phyloP scores from a whole-genome alignment of 2,888 invertebrate species.

The Exephanes ischioxanthus region DNA sequence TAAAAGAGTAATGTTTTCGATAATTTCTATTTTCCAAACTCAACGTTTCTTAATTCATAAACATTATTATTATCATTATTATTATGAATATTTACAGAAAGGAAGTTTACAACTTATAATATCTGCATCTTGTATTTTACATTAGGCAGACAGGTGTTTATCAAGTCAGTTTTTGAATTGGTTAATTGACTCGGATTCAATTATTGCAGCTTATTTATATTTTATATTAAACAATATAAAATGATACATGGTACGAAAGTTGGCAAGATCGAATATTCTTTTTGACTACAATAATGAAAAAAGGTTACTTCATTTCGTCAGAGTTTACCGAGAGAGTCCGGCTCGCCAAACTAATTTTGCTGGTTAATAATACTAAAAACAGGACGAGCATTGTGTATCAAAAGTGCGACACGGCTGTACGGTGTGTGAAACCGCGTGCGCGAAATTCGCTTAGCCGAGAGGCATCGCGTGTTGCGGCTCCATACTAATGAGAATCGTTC shows the following conservation, averaged over 20 bases:
- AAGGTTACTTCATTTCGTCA: neutral
- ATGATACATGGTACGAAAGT: neutral
- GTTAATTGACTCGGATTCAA: too few species aligned
- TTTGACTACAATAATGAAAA: neutral
- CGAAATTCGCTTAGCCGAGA: slow-evolving; percentile 52
- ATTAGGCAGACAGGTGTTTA: too few species aligned
- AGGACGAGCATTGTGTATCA: neutral
- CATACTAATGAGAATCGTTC: slow-evolving; percentile 60
- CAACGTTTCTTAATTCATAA: too few species aligned
- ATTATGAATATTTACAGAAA: too few species aligned
- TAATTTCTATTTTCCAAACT: too few species aligned
- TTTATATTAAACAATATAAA: neutral
- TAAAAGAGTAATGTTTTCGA: too few species aligned
- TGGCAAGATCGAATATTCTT: slow-evolving; percentile 8
- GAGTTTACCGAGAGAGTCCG: neutral
- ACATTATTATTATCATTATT: too few species aligned
- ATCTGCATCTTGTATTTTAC: too few species aligned
- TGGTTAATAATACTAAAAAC: slow-evolving; percentile 42
- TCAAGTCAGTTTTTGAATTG: too few species aligned
- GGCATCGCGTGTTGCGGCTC: slow-evolving; percentile 56
- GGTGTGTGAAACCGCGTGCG: slow-evolving; percentile 6
- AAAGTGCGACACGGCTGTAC: neutral
- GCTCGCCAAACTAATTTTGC: slow-evolving; percentile 31
- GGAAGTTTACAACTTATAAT: too few species aligned
- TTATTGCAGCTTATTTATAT: too few species aligned